These are phyloP conservation scores for Scaeva pyrastri DNA, from an alignment of 2,888 invertebrate species.

Conservation along the genomic window DNA sequence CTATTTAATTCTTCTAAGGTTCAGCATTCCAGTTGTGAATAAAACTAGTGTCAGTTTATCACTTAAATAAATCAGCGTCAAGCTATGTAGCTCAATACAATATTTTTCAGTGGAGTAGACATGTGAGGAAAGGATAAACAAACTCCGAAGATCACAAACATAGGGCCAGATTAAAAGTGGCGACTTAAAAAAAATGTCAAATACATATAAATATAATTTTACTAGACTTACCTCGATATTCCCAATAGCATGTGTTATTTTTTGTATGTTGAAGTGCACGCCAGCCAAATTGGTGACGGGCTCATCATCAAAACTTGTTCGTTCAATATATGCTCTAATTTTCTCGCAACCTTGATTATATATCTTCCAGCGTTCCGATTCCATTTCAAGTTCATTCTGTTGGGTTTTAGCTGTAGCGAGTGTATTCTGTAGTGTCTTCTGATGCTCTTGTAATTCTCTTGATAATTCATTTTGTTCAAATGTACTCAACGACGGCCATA, in stretches of 20 bases:
- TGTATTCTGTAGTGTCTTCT: slow-evolving; percentile 92
- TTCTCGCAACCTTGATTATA: slow-evolving; percentile 92
- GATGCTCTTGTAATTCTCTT: slow-evolving; percentile 91
- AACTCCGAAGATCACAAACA: no score
- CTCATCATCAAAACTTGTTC: slow-evolving; percentile 91
- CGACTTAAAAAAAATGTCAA: no score
- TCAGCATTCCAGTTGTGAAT: no score
- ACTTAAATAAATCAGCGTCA: no score
- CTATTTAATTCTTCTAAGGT: no score
- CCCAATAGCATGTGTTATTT: slow-evolving; percentile 90
- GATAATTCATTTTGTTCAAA: slow-evolving; percentile 93
- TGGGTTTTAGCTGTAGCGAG: slow-evolving; percentile 93
- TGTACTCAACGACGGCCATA: slow-evolving; percentile 93
- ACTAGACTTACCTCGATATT: slow-evolving; percentile 89
- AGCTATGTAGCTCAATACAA: no score
- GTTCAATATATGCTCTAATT: slow-evolving; percentile 89
- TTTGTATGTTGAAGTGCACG: slow-evolving; percentile 92
- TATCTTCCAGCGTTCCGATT: slow-evolving; percentile 93
- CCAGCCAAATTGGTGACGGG: slow-evolving; percentile 91
- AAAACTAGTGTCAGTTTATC: no score
- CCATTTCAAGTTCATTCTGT: slow-evolving; percentile 91
- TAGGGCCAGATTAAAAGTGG: no score
- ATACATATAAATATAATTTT: no score
- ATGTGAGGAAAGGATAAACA: no score
- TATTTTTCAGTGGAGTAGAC: no score